phyloP scores from a whole-genome alignment of 2,797 vertebrate species.

The Discoglossus pictus region DNA sequence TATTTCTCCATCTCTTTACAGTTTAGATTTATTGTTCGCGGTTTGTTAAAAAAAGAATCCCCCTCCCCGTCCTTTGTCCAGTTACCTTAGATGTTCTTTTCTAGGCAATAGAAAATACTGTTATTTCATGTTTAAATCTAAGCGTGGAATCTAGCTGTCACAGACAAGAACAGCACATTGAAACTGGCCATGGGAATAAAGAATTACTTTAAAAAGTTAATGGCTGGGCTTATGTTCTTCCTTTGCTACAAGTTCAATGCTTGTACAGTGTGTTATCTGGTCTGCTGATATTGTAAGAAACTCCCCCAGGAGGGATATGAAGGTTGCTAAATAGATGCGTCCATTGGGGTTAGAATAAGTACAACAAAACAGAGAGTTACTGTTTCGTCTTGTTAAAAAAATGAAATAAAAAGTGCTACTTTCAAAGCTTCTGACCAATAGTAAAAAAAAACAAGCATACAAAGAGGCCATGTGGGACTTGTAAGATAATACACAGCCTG shows the following conservation, averaged over 20 bases:
- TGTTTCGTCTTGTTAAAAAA: neutral
- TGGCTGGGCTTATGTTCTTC: conserved; percentile 41
- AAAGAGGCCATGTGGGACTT: neutral
- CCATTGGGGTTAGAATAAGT: conserved; percentile 24
- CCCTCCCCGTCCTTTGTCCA: neutral
- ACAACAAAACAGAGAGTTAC: conserved; percentile 7
- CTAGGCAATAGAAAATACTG: conserved; percentile 24
- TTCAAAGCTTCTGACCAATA: conserved; percentile 8
- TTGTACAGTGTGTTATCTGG: conserved; percentile 39
- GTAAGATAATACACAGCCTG: neutral
- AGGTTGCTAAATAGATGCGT: conserved; percentile 43
- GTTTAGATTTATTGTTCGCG: conserved; percentile 35
- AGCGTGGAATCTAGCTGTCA: conserved; percentile 43
- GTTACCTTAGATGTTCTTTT: conserved; percentile 18
- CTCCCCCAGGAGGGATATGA: conserved; percentile 36
- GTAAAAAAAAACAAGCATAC: conserved; percentile 12
- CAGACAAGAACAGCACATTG: conserved; percentile 17
- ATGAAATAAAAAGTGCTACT: no score
- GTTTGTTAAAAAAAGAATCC: conserved; percentile 33
- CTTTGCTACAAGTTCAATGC: conserved; percentile 18
- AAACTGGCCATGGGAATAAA: conserved; percentile 40
- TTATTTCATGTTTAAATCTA: conserved; percentile 35
- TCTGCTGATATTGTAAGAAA: conserved; percentile 35
- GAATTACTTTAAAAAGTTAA: conserved; percentile 43
- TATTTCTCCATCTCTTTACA: conserved; percentile 13